Conservation (phyloP, 1,140 invertebrate species). For the Papilio machaon region DNA sequence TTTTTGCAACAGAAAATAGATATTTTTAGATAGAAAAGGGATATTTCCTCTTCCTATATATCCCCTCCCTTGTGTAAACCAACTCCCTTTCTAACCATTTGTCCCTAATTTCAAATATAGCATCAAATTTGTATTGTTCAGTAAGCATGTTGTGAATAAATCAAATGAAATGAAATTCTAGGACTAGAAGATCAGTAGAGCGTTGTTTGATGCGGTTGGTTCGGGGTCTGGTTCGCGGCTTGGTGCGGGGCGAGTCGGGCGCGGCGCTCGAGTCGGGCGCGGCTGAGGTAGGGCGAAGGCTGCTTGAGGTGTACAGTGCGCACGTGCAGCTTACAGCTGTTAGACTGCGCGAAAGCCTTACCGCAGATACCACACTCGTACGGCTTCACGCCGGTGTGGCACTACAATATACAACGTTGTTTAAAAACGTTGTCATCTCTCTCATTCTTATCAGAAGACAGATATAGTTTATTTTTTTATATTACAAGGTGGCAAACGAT, state of each 20-base stretch:
- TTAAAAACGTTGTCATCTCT: background rate
- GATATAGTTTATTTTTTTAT: background rate
- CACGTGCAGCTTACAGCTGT: slow-evolving; percentile 85
- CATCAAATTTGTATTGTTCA: too few species aligned
- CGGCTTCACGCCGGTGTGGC: slow-evolving; percentile 89
- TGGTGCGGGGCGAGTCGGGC: background rate
- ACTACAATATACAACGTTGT: slow-evolving; percentile 43
- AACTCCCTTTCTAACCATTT: background rate
- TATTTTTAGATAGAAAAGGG: too few species aligned
- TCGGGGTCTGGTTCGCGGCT: background rate
- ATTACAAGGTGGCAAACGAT: too few species aligned
- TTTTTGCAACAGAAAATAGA: too few species aligned
- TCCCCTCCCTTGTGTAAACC: background rate
- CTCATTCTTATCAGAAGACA: background rate
- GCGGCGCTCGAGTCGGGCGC: slow-evolving; percentile 10
- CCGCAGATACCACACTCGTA: slow-evolving; percentile 91
- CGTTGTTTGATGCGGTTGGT: background rate
- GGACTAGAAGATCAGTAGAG: background rate
- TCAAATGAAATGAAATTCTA: too few species aligned
- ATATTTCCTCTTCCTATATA: background rate
- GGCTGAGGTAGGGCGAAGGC: slow-evolving; percentile 61
- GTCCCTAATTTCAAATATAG: too few species aligned
- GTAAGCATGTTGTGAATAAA: too few species aligned
- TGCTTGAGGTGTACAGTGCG: slow-evolving; percentile 65
- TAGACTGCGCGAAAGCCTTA: slow-evolving; percentile 86